Base-by-base conservation (phyloP, 2,113 vertebrate genomes). In the Gorsachius goisagi region DNA sequence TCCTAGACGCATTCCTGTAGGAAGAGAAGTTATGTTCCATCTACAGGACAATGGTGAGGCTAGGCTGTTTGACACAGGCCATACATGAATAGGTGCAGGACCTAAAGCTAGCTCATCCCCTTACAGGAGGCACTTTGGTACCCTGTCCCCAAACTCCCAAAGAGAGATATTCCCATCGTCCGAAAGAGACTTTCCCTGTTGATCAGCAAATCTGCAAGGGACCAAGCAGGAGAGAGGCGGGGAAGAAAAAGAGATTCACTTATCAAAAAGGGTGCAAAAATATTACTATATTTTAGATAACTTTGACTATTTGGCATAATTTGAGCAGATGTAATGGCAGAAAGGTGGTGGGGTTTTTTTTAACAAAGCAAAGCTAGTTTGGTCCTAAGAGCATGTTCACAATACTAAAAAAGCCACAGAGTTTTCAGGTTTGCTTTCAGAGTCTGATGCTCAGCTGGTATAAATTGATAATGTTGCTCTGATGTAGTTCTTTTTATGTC, bases 121-220 rank as follows among this genome's bases (percentile, higher is more conserved):
- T 52, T 23, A 3, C 0, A 28, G 24, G 15, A 17, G 12, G 7
- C 13, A 5, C 6, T 47, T 39, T 7, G n/a, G 19, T 14, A 41
- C 4, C 3, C 33, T 32, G 3, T 27, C 45, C 26, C 45, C 55
- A 83, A 27, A 58, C 18, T 69, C 37, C 44, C 13, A 3, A 14
- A 71, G 6, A 55, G 33, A 14, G 3, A 47, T 0, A 52, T 16
- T 17, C 17, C 15, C 13, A 33, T 0, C 2, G 3, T 39, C 45
- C 63, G 18, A 62, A 53, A 76, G 32, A 74, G 21, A 44, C 11
- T 11, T 49, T 17, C 30, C 39, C 24, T 49, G 4, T 4, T 15
- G 0, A 47, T 32, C 35, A 72, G 32, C 10, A 69, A 26, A 59
- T 45, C 18, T 68, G 79, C 85, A 76, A 41, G 17, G 15, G 8